phyloP scores from a whole-genome alignment of 2,113 vertebrate genomes.

The Xyrauchen texanus region DNA sequence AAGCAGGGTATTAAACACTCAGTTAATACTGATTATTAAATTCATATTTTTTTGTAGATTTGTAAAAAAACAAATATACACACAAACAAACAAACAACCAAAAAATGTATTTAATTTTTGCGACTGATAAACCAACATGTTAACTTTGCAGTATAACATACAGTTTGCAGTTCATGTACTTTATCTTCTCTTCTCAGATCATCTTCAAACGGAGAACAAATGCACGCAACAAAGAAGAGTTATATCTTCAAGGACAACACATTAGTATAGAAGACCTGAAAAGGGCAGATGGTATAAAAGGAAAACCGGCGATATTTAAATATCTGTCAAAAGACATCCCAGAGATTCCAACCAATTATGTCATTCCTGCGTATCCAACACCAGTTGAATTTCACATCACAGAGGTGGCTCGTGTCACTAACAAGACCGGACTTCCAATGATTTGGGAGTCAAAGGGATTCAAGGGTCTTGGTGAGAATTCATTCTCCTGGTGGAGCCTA shows the following conservation, averaged over 20 bases:
- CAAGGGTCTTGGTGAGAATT: neutral
- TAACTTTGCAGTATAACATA: too few species aligned
- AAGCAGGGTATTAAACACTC: too few species aligned
- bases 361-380: constrained; percentile 25
- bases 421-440: rapidly evolving
- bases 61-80: too few species aligned
- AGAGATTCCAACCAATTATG: too few species aligned
- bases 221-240: neutral
- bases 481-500: constrained; percentile 41
- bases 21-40: too few species aligned
- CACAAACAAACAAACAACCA: too few species aligned
- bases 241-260: neutral
- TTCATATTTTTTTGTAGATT: too few species aligned
- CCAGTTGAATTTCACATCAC: constrained; percentile 44
- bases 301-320: neutral
- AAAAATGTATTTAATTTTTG: too few species aligned
- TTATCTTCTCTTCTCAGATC: too few species aligned
- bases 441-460: neutral
- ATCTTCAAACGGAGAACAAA: too few species aligned
- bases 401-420: constrained; percentile 44
- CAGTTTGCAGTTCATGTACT: too few species aligned
- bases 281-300: neutral
- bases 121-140: too few species aligned
- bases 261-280: constrained; percentile 9
- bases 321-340: constrained; percentile 12